Base-by-base conservation (phyloP, 1,140 invertebrate genomes). In the Pogonomyrmex barbatus region DNA sequence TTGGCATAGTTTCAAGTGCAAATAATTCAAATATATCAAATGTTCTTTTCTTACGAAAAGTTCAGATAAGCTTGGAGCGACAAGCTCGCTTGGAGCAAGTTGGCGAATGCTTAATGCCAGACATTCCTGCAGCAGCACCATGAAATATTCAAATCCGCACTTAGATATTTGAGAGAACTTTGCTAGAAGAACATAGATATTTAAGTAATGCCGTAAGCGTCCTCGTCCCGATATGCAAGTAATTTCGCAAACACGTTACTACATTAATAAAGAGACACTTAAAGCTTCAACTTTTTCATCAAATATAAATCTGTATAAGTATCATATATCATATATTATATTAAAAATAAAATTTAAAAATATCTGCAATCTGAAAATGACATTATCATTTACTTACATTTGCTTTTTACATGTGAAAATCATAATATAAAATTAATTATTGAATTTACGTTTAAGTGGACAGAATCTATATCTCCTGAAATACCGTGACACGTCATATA, bases 1-100 rank as follows among this genome's bases (percentile, higher is more conserved):
- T 10, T 76, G 14, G 56, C 12, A 60, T 33, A 76, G 36, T 33
- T 76, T 60, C 14, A 14, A 2, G 14, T 30, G 54, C 12, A 76
- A 17, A 76, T 76, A 42, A 76, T 60, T 76, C 1, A 76, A 60
- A 60, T 2, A 8, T 60, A 58, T 76, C n/a, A 45, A n/a, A 24
- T 1, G 2, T 9, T 33, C 12, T 33, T 12, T 60, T 17, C 36
- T 76, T 12, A 36, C 10, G 39, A n/a, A 76, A 76, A 76, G 39
- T 60, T 60, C 14, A 60, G 45, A 17, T 39, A 10, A 33, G 0
- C 5, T 58, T 58, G 42, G n/a, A n/a, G n/a, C n/a, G n/a, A n/a
- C n/a, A n/a, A 30, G 3, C n/a, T 12, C 42, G 9, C 24, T 4
- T 8, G 30, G 10, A 62, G 14, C 12, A 5, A 42, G 8, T 36